Evolutionary conservation across 2,888 invertebrate species (phyloP).

Genomic region (Zygothrica quintamaculata): DNA sequence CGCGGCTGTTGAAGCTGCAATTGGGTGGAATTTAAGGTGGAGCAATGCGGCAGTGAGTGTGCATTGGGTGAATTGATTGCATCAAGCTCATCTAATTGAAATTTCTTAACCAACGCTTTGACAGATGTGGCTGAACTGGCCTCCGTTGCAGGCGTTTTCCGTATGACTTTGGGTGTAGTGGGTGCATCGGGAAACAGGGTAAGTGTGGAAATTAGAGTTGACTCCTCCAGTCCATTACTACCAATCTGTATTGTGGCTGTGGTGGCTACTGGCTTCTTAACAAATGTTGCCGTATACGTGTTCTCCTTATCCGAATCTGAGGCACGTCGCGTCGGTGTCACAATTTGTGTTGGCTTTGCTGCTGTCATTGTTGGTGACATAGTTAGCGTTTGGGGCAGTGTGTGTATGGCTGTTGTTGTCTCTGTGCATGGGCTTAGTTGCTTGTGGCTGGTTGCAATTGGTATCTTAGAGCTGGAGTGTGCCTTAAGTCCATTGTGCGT

Average conservation of each 20-base stretch:
- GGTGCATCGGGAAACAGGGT: conserved; percentile 87
- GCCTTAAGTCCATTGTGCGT: conserved; percentile 54
- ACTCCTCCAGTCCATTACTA: conserved; percentile 64
- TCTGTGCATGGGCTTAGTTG: conserved; percentile 49
- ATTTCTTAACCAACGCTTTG: conserved; percentile 84
- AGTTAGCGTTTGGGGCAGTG: conserved; percentile 60
- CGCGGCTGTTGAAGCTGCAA: conserved; percentile 42
- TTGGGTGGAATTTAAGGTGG: conserved; percentile 11
- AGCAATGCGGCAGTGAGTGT: conserved; percentile 2
- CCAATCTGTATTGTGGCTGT: conserved; percentile 75
- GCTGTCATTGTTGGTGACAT: conserved; percentile 37
- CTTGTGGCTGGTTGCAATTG: conserved; percentile 57
- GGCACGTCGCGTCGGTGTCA: conserved; percentile 75
- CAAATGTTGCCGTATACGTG: conserved; percentile 79
- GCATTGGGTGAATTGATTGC: conserved; percentile 21
- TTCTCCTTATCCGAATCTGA: conserved; percentile 83
- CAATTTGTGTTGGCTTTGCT: conserved; percentile 63
- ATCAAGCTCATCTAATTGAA: conserved; percentile 81
- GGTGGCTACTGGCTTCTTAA: conserved; percentile 72
- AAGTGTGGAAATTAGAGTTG: conserved; percentile 69
- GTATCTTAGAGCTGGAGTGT: conserved; percentile 55
- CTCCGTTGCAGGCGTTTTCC: conserved; percentile 86
- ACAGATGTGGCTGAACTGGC: conserved; percentile 85
- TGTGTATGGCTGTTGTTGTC: conserved; percentile 70
- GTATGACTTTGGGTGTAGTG: conserved; percentile 88